These are phyloP conservation scores for Parelbella ahira DNA, from an alignment of 2,888 invertebrate genomes.

Conservation along the genomic window DNA sequence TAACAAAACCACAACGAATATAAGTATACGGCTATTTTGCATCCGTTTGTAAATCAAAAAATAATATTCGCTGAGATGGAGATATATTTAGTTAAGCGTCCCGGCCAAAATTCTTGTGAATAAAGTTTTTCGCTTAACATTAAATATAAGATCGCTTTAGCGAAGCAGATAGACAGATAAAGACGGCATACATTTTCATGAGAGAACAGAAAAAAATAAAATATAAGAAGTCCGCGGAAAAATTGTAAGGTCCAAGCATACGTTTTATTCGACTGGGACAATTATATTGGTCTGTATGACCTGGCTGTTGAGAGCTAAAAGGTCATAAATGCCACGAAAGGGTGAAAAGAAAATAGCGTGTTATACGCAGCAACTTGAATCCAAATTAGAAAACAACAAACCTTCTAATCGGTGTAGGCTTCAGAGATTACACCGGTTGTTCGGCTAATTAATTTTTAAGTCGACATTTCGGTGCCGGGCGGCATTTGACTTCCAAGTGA, in stretches of 20 bases:
- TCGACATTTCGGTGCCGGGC: slow-evolving; percentile 60
- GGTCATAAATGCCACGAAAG: slow-evolving; percentile 42
- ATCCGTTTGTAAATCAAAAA: slow-evolving; percentile 48
- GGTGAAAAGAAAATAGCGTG: slow-evolving; percentile 45
- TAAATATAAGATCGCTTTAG: slow-evolving; percentile 70
- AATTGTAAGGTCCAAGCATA: slow-evolving; percentile 57
- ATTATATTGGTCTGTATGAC: too few species aligned
- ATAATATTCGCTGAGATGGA: slow-evolving; percentile 43
- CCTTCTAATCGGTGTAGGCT: slow-evolving; percentile 59
- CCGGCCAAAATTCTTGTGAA: slow-evolving; percentile 49
- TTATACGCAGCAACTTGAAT: slow-evolving; percentile 43
- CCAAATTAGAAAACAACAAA: slow-evolving; percentile 51
- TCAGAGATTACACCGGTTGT: slow-evolving; percentile 76
- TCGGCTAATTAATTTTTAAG: slow-evolving; percentile 81
- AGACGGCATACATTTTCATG: slow-evolving; percentile 66
- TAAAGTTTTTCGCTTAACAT: slow-evolving; percentile 63
- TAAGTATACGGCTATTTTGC: slow-evolving; percentile 40
- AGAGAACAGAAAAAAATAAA: slow-evolving; percentile 53
- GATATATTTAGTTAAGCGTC: slow-evolving; percentile 49
- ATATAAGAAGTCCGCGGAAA: slow-evolving; percentile 53
- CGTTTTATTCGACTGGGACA: slow-evolving; percentile 51
- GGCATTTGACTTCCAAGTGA: slow-evolving; percentile 60
- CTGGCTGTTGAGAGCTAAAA: slow-evolving; percentile 33
- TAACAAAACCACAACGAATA: slow-evolving; percentile 34
- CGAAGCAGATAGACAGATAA: slow-evolving; percentile 65